phyloP scores from a whole-genome alignment of 30 jellyfish, hydroid and myxozoan species.

The Turritopsis rubra region DNA sequence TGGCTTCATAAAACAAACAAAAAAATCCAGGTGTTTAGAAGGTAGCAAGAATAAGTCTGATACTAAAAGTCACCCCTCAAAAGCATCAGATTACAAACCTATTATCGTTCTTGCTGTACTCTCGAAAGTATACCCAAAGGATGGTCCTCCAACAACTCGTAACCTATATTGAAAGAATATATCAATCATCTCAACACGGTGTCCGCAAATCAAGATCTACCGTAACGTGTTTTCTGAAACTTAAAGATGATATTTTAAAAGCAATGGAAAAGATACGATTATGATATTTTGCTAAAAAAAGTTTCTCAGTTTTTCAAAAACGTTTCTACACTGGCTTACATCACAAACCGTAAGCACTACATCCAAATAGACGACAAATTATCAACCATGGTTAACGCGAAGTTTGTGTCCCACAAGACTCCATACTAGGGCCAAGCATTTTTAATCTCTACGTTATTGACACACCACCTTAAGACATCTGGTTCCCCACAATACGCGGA shows the following conservation, averaged over 20 bases:
- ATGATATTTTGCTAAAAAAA: too few species aligned
- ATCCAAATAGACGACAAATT: background rate
- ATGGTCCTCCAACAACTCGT: background rate
- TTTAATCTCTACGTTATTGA: background rate
- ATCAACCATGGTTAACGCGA: background rate
- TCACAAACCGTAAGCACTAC: background rate
- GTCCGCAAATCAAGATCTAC: background rate
- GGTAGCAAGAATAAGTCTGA: background rate
- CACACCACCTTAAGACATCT: background rate
- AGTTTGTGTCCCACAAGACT: background rate
- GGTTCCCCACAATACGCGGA: background rate
- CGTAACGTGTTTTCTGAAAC: background rate
- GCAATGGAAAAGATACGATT: background rate
- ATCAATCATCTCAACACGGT: background rate
- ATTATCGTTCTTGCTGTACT: background rate
- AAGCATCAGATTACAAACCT: background rate
- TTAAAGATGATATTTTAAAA: background rate
- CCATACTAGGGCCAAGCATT: background rate
- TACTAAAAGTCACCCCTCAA: background rate
- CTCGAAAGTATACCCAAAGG: background rate
- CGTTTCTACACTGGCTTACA: background rate
- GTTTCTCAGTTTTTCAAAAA: background rate
- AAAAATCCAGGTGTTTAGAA: background rate
- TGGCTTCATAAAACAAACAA: background rate
- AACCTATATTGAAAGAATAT: background rate